Percentiles rank a stretch among this genome's conserved stretches.
Conservation (phyloP, 2,113 vertebrate genomes). For the Girardinichthys multiradiatus region DNA sequence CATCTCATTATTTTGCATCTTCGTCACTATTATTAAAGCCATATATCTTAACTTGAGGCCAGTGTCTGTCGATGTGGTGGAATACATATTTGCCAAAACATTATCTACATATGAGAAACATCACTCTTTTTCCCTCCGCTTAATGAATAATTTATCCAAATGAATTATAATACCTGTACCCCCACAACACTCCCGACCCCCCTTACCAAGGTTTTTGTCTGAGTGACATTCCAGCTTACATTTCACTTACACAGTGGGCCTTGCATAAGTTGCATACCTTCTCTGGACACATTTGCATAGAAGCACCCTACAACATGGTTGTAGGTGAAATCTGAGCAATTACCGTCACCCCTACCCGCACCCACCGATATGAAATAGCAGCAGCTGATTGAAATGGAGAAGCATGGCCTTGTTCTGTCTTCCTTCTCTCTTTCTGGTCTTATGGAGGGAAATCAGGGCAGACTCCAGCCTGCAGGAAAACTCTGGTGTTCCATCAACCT, state of each 20-base stretch:
- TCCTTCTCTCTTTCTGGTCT: slow-evolving; percentile 38
- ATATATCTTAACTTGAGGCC: slow-evolving; percentile 68
- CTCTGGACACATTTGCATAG: slow-evolving; percentile 78
- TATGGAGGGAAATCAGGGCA: slow-evolving; percentile 20
- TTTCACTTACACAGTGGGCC: slow-evolving; percentile 63
- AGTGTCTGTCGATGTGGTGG: slow-evolving; percentile 41
- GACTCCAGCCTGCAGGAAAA: slow-evolving; percentile 43
- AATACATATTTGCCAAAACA: slow-evolving; percentile 70
- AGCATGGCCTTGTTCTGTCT: slow-evolving; percentile 72
- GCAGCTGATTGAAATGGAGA: slow-evolving; percentile 78
- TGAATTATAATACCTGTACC: slow-evolving; percentile 67
- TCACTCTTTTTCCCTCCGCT: slow-evolving; percentile 44
- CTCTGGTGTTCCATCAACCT: slow-evolving; percentile 23
- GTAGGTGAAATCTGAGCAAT: slow-evolving; percentile 71
- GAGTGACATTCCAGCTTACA: slow-evolving; percentile 60
- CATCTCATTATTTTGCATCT: slow-evolving; percentile 71
- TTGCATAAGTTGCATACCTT: slow-evolving; percentile 69
- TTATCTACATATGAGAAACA: slow-evolving; percentile 53
- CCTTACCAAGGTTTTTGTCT: slow-evolving; percentile 66
- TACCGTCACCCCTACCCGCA: slow-evolving; percentile 69
- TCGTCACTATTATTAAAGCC: slow-evolving; percentile 76
- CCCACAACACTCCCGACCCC: too few species aligned
- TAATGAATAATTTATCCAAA: slow-evolving; percentile 78
- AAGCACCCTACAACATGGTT: slow-evolving; percentile 67
- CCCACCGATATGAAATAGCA: slow-evolving; percentile 59